Base-by-base conservation (phyloP, 2,797 vertebrate species). In the Anomalospiza imberbis region DNA sequence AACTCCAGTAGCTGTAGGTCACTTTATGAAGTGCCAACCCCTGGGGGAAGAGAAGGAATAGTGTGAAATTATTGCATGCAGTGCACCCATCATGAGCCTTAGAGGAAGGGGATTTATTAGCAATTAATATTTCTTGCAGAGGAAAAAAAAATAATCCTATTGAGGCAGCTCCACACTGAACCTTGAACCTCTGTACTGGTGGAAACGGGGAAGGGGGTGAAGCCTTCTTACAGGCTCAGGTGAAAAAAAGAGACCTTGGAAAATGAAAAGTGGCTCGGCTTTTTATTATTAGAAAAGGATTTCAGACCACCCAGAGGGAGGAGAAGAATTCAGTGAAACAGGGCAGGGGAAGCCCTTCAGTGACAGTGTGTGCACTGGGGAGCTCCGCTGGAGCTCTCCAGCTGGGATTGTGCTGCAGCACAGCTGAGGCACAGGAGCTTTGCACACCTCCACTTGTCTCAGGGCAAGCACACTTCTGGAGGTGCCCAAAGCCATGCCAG, bases 1-100 rank as follows among this genome's bases (percentile, higher is more conserved):
- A 97, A 97, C 96, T 96, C 93, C 88, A 84, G 96, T 97, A 96
- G 96, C 97, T 96, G 93, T 70, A 71, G 91, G 96, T 96, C 92
- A 80, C 92, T 97, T 97, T 97, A 97, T 97, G 95, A 97, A 58
- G 93, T 96, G 97, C 89, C 94, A 97, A 50, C 80, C 87, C 93
- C 94, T 82, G 82, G 94, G 96, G 97, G 95, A 96, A 96, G 95
- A 94, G 92, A 96, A 91, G 95, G 77, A 95, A 73, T 94, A 94
- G 72, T 81, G 94, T 94, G 94, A 95, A 93, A 83, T 87, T 96
- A 91, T 40, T 85, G 38, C 85, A 48, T 91, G 55, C 88, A 93
- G 94, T 95, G 95, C 85, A 93, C 96, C 94, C 92, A 94, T 96
- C 96, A 32, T 60, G 95, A 93, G 67, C 83, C 54, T 94, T 94